These are phyloP conservation scores for Rhea americana DNA, from an alignment of 2,113 vertebrate species.

Conservation along the genomic window DNA sequence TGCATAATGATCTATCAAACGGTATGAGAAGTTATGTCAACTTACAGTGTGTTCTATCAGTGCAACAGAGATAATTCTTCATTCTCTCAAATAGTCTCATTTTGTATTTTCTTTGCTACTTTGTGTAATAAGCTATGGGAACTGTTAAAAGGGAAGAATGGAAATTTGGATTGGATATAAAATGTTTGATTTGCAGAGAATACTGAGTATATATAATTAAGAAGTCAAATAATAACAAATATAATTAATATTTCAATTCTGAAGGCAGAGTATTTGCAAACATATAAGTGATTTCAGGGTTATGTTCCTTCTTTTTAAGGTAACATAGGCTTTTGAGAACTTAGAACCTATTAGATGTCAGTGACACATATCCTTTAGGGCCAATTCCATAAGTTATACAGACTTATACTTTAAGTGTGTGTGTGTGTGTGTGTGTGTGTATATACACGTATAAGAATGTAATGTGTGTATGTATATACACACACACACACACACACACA, in stretches of 20 bases:
- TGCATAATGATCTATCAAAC: neutral
- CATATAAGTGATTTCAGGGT: neutral
- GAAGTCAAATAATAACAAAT: neutral
- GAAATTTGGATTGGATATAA: neutral
- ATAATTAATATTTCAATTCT: neutral
- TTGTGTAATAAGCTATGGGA: neutral
- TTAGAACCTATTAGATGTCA: neutral
- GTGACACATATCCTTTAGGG: neutral
- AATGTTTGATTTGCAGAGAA: neutral
- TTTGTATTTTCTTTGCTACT: neutral
- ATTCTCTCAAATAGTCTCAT: neutral
- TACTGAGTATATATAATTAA: neutral
- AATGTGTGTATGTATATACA: too few species aligned
- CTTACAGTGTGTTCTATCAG: neutral
- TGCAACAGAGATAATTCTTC: neutral
- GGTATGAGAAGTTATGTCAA: neutral
- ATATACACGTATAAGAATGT: too few species aligned
- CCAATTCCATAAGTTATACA: neutral
- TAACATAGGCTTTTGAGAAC: neutral
- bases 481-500: too few species aligned
- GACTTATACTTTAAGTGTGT: neutral
- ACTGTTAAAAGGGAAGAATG: neutral
- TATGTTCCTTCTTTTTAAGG: neutral
- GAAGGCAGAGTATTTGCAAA: neutral
- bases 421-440: too few species aligned